Percentiles rank a stretch among this genome's conserved stretches.
Conservation (phyloP, 2,113 vertebrate genomes). For the Crocuta crocuta region DNA sequence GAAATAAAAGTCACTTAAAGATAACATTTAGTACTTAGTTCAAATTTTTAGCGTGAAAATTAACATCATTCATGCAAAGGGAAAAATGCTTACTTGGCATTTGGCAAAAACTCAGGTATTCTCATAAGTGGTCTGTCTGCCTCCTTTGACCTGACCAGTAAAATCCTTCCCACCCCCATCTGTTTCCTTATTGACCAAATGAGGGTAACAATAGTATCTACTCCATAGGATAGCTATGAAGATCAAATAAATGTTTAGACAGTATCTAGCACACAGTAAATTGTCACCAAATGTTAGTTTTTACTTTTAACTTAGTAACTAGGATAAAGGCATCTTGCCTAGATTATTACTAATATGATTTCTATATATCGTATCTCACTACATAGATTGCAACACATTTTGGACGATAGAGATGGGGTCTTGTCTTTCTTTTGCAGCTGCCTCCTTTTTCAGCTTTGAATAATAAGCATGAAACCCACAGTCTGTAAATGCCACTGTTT, state of each 20-base stretch:
- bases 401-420: not conserved
- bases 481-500: not conserved
- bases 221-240: not conserved
- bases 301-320: not conserved
- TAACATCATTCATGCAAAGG: not conserved
- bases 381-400: not conserved
- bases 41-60: not conserved
- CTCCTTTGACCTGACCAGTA: not conserved
- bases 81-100: not conserved
- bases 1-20: constrained; percentile 15
- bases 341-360: not conserved
- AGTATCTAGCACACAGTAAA: not conserved
- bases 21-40: not conserved
- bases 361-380: not conserved
- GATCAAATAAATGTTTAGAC: not conserved
- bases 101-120: not conserved
- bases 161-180: not conserved
- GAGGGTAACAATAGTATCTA: not conserved
- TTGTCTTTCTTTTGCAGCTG: not conserved
- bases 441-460: not conserved
- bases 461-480: not conserved
- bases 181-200: not conserved
- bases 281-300: not conserved
- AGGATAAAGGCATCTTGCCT: not conserved
- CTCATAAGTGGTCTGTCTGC: not conserved